These are phyloP conservation scores for Eupithecia exiguata DNA, from an alignment of 2,888 invertebrate genomes.

Conservation along the genomic window DNA sequence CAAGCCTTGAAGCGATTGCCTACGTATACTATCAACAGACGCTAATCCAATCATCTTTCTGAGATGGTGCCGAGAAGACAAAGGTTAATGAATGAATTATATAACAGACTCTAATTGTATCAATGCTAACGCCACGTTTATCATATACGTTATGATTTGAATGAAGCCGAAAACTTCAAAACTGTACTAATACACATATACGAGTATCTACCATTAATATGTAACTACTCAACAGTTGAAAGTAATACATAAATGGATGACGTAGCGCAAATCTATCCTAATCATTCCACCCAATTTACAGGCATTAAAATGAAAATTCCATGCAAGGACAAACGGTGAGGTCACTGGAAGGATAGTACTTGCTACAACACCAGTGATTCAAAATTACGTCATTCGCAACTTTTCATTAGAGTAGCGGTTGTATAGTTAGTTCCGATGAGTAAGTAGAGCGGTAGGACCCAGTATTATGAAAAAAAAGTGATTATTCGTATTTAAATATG, in stretches of 20 bases:
- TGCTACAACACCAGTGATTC: slow-evolving; percentile 12
- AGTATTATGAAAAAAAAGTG: not conserved
- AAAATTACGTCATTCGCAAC: slow-evolving; percentile 12
- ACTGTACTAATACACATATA: not conserved
- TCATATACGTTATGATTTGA: not conserved
- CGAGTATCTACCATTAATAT: not conserved
- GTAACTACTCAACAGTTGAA: not conserved
- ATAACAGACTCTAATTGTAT: not conserved
- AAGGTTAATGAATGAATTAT: not conserved
- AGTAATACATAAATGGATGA: not conserved
- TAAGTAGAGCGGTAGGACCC: not conserved
- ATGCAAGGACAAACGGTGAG: slow-evolving; percentile 7
- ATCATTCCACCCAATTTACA: not conserved
- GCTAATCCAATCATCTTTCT: not conserved
- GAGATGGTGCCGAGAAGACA: not conserved
- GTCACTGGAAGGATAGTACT: slow-evolving; percentile 4
- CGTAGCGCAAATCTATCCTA: slow-evolving; percentile 9
- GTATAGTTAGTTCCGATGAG: not conserved
- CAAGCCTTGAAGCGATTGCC: not conserved
- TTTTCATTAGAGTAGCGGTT: not conserved
- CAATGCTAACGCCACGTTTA: not conserved
- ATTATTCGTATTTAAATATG: not conserved
- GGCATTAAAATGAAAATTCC: slow-evolving; percentile 7
- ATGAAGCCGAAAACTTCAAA: not conserved
- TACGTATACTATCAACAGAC: not conserved